Conservation (phyloP, 1,140 invertebrate species). For the Argopecten irradians region DNA sequence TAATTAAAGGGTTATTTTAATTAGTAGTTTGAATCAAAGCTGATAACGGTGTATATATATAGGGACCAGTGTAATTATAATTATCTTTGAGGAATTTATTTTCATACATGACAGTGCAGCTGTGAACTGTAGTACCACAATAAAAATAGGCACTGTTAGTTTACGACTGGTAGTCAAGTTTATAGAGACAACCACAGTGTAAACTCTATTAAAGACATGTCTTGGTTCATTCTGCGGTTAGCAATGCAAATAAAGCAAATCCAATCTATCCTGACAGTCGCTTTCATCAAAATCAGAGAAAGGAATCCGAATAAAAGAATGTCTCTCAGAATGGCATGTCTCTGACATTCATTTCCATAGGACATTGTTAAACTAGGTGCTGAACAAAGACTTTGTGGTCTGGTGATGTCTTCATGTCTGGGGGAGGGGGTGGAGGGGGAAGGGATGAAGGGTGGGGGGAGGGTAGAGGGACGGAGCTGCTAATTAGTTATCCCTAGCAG, state of each 20-base stretch:
- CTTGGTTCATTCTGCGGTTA: not conserved
- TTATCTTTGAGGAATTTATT: too few species aligned
- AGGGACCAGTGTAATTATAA: too few species aligned
- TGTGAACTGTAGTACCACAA: too few species aligned
- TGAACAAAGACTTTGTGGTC: constrained; percentile 1
- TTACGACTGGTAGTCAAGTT: too few species aligned
- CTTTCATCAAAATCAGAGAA: not conserved
- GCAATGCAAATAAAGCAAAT: not conserved
- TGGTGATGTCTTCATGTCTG: not conserved
- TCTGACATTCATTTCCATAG: not conserved
- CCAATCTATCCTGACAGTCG: not conserved
- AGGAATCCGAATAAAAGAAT: not conserved
- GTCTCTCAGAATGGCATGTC: not conserved
- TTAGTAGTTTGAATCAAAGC: too few species aligned
- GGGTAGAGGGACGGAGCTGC: not conserved
- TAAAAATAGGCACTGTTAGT: too few species aligned
- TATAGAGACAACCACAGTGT: too few species aligned
- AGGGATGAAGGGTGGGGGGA: not conserved
- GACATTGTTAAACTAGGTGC: not conserved
- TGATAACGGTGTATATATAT: too few species aligned
- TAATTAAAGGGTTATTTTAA: too few species aligned
- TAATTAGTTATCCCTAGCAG: not conserved
- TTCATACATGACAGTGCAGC: too few species aligned
- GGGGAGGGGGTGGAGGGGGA: not conserved
- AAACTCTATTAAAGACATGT: too few species aligned